Evolutionary conservation across 1,140 invertebrate genomes (phyloP).

Genomic region (Drosophila micromelanica): DNA sequence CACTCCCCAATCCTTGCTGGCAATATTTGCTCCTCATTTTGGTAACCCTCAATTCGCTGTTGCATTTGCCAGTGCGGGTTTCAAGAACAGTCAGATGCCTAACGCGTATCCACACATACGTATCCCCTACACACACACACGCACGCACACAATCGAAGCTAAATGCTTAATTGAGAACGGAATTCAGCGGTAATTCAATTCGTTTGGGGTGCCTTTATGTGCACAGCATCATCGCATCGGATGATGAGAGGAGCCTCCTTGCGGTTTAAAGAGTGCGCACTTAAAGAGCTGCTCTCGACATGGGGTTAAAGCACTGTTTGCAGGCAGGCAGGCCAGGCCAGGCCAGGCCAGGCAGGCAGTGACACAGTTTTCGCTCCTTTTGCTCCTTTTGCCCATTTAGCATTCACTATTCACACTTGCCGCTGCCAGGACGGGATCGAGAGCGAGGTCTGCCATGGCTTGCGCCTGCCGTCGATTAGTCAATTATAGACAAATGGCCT

Average conservation of each 20-base stretch:
- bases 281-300: conserved; percentile 25
- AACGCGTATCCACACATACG: conserved; percentile 22
- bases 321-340: conserved; percentile 25
- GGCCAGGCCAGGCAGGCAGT: conserved; percentile 35
- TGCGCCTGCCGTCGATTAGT: conserved; percentile 72
- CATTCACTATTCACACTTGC: conserved; percentile 15
- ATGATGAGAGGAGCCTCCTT: not conserved
- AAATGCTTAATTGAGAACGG: conserved; percentile 76
- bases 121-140: conserved; percentile 4
- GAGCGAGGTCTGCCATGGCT: conserved; percentile 20
- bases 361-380: conserved; percentile 53
- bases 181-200: conserved; percentile 74
- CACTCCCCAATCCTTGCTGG: conserved; percentile 17
- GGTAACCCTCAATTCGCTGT: conserved; percentile 27
- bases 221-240: not conserved
- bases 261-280: conserved; percentile 5
- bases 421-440: conserved; percentile 4
- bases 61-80: conserved; percentile 11
- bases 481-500: conserved; percentile 79
- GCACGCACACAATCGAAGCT: not conserved
- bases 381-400: conserved; percentile 22
- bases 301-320: conserved; percentile 6
- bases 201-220: conserved; percentile 28
- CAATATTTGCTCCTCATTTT: conserved; percentile 50
- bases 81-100: conserved; percentile 1